Base-by-base conservation (phyloP, 1,140 invertebrate genomes). In the Bradysia coprophila region DNA sequence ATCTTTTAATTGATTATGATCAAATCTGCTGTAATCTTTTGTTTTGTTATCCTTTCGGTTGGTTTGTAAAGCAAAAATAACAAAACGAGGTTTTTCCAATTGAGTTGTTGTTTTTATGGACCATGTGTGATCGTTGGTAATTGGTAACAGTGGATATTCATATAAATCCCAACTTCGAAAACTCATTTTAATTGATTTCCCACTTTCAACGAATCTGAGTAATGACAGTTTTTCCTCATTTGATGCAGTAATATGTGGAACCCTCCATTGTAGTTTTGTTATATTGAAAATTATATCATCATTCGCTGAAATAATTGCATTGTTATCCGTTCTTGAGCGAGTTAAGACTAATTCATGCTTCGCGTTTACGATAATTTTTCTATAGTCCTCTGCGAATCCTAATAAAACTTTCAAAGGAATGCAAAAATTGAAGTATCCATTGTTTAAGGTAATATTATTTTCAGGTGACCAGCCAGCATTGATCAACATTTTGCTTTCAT, bases 291-390 rank as follows among this genome's bases (percentile, higher is more conserved):
- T 38, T 36, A 20, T 13, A 43, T 38, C 38, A 38, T 15, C 34
- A 9, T 22, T 20, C 1, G 23, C 21, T 18, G 42, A 39, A 44
- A 40, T 8, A 32, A 33, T 15, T 32, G 24, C 13, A 32, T 53
- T 50, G 3, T 44, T n/a, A 51, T 63, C 53, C 10, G 42, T 51
- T 18, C 49, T 55, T 5, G 52, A 36, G 45, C 59, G 48, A 15
- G 53, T 56, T 20, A 66, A 45, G 48, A 66, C 54, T n/a, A 66
- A 41, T 49, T 66, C 60, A 49, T 65, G 61, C 49, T 61, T 61
- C 38, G 50, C 51, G 46, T 65, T 63, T 4, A 62, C 37, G 15
- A 65, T 45, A 24, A 67, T 55, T 51, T 56, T 56, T 40, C 49
- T 47, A 50, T 63, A 66, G 49, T 66, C 62, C 50, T 66, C 57